Conservation (phyloP, 2,797 vertebrate genomes). For the Pelodytes ibericus region DNA sequence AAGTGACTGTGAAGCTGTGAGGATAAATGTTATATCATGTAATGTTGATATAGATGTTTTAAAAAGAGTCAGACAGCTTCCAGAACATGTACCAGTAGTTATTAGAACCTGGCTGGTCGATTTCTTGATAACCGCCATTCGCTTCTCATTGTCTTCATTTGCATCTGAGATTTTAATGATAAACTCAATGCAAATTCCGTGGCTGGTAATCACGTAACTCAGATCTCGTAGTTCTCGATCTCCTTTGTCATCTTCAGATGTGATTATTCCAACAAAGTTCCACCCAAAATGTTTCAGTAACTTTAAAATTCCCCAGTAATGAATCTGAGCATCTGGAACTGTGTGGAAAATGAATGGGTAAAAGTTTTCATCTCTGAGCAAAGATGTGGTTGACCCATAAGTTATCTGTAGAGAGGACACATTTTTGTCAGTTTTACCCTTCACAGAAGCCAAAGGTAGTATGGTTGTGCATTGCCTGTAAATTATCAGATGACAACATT, state of each 20-base stretch:
- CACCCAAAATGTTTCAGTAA: slow-evolving; percentile 17
- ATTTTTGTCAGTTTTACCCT: no score
- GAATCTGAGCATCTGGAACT: neutral
- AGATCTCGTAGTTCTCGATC: neutral
- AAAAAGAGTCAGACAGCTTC: neutral
- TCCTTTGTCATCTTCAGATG: neutral
- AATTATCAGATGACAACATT: no score
- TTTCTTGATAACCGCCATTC: neutral
- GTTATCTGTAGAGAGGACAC: no score
- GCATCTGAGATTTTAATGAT: neutral
- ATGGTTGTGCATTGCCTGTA: no score
- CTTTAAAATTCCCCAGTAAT: neutral
- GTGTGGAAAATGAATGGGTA: slow-evolving; percentile 1
- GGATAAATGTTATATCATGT: neutral
- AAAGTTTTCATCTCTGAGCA: neutral
- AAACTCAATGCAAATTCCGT: neutral
- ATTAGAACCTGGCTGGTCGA: neutral
- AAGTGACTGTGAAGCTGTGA: neutral
- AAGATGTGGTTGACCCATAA: neutral
- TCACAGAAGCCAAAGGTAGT: no score
- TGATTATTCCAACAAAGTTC: slow-evolving; percentile 34
- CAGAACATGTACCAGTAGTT: neutral
- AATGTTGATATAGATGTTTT: neutral
- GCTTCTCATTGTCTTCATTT: neutral
- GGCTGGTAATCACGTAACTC: neutral